Evolutionary conservation across 2,888 invertebrate genomes (phyloP).

Genomic region (Sarcophaga carnaria): DNA sequence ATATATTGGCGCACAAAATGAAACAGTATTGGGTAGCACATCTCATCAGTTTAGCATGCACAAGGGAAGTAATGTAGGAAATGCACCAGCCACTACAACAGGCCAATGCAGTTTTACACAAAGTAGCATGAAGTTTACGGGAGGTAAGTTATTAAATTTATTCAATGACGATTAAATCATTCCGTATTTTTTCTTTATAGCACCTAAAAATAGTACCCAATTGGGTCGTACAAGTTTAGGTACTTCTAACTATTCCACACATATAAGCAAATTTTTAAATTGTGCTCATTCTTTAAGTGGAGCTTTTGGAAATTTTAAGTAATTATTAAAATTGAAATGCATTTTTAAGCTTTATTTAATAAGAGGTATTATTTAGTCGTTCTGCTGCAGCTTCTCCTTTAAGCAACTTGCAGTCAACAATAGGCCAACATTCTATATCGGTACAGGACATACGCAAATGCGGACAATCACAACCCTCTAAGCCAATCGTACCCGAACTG

Average conservation of each 20-base stretch:
- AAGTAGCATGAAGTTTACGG: conserved; percentile 75
- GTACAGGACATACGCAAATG: conserved; percentile 82
- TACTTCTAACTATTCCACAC: conserved; percentile 74
- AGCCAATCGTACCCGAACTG: conserved; percentile 91
- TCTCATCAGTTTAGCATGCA: conserved; percentile 71
- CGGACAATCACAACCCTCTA: conserved; percentile 83
- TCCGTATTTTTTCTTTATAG: neutral
- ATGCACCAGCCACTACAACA: conserved; percentile 41
- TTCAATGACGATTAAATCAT: neutral
- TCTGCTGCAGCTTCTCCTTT: conserved; percentile 78
- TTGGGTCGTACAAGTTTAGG: conserved; percentile 75
- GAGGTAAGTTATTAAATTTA: conserved; percentile 70
- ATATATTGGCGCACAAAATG: conserved; percentile 83
- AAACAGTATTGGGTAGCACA: conserved; percentile 76
- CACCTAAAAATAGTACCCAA: conserved; percentile 74
- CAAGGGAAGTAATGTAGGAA: conserved; percentile 59
- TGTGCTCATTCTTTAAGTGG: conserved; percentile 77
- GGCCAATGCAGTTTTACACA: conserved; percentile 74
- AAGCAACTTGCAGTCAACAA: conserved; percentile 78
- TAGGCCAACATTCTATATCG: conserved; percentile 78
- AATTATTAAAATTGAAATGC: conserved; percentile 43
- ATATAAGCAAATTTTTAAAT: conserved; percentile 75
- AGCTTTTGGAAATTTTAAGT: conserved; percentile 77
- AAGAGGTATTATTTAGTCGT: conserved; percentile 73
- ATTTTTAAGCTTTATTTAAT: neutral